phyloP scores from a whole-genome alignment of 1,140 invertebrate species.

The Anoplolepis gracilipes region DNA sequence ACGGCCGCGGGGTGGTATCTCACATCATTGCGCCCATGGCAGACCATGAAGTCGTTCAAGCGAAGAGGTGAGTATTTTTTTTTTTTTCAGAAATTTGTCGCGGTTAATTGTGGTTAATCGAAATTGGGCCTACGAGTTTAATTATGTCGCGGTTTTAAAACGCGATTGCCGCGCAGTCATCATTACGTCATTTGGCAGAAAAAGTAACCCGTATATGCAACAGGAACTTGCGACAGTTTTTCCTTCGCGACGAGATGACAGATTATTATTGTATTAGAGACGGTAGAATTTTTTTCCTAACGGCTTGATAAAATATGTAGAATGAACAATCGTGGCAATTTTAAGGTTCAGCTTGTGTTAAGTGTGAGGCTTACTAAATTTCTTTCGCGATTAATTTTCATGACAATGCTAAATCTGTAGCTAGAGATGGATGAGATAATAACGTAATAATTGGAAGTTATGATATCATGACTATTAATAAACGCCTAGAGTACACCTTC shows the following conservation, averaged over 20 bases:
- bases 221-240: not conserved
- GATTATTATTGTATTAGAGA: too few relatives aligned
- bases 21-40: slow-evolving; percentile 73
- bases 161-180: slow-evolving; percentile 6
- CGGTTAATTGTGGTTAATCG: not conserved
- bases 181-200: not conserved
- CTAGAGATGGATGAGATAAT: not conserved
- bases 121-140: not conserved
- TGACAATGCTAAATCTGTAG: not conserved
- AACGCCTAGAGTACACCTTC: not conserved
- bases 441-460: not conserved
- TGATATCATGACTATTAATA: slow-evolving; percentile 50
- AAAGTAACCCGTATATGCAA: not conserved
- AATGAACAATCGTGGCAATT: not conserved
- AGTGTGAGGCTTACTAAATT: not conserved
- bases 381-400: not conserved
- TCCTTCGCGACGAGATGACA: not conserved
- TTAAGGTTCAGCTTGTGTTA: not conserved
- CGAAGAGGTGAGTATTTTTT: slow-evolving; percentile 71
- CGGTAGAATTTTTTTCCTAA: not conserved
- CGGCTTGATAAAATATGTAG: not conserved
- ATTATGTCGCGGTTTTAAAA: not conserved
- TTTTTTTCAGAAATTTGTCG: not conserved
- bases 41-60: slow-evolving; percentile 77
- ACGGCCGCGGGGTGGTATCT: not conserved